Evolutionary conservation across 2,113 vertebrate species (phyloP).

Genomic region (Todiramphus saurophagus): DNA sequence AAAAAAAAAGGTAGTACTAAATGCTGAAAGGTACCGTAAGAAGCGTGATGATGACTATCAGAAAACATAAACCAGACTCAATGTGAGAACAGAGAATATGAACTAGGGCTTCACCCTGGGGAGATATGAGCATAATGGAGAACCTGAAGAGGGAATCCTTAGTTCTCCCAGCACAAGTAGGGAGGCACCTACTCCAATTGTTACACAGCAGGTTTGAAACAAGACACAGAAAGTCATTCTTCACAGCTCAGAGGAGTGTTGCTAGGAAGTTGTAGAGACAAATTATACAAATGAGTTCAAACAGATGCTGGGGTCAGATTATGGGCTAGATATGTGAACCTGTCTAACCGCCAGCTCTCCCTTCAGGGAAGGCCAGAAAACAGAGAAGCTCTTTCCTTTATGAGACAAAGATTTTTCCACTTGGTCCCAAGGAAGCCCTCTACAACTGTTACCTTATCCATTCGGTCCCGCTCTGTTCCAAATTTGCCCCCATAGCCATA

Average conservation of each 20-base stretch:
- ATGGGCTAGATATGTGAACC: background rate
- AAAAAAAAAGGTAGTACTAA: background rate
- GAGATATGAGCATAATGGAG: background rate
- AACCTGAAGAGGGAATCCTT: background rate
- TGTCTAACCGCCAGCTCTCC: background rate
- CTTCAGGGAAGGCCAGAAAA: background rate
- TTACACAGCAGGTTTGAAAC: background rate
- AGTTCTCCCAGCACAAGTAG: background rate
- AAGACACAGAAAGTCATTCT: background rate
- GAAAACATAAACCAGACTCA: background rate
- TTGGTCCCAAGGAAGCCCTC: background rate
- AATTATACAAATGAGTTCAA: background rate
- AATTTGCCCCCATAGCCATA: conserved; percentile 96
- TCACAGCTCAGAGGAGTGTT: background rate
- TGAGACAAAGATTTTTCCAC: background rate
- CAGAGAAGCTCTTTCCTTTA: background rate
- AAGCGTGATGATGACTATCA: background rate
- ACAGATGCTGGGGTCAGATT: background rate
- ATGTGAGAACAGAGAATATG: background rate
- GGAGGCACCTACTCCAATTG: background rate
- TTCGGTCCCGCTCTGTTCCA: conserved; percentile 90
- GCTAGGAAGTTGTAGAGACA: background rate
- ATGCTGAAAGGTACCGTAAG: background rate
- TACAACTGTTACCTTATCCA: conserved; percentile 85
- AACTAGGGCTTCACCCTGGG: background rate